Evolutionary conservation across 64 coral and sea anemone species (phyloP), one percentile per base, ranked within the genome.

Genomic region (Actinia tenebrosa): DNA sequence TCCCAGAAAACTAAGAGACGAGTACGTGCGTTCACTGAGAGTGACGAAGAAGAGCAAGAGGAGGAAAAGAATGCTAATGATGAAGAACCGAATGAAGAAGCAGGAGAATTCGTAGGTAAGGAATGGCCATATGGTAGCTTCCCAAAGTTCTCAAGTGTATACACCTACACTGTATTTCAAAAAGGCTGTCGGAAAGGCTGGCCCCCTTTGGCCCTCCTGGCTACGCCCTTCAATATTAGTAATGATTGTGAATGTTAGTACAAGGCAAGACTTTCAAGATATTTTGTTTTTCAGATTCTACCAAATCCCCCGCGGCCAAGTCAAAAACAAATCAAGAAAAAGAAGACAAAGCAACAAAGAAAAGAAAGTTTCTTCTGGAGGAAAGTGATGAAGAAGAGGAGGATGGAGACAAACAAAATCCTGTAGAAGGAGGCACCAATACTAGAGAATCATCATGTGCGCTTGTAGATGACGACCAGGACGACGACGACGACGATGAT

Each of bases 301-400:
- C 50, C 17, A 81, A 81, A 81, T 45, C 79, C 16, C 16, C 22
- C 30, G 30, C 30, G 18, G 22, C 56, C 56, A 58, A 23, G 79
- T 22, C 27, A 81, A 37, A 37, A 37, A 37, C 30, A 37, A 22
- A 53, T 2, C 79, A 75, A 75, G 69, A 75, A 20, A 66, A 5
- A 25, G 19, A 58, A 58, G 56, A 1, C 22, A 42, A 79, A 15
- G 9, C 79, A n/a, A 52, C 46, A 16, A 81, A 81, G 79, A 90
- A 91, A 64, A 78, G 89, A 8, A 82, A 54, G 64, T 71, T 91
- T 52, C 75, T n/a, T 79, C 43, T 86, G 53, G 22, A 86, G 25
- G 89, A 85, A 16, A 90, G 89, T 37, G 89, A 90, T 50, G 84
- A 91, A 10, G 83, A 86, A 11, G 83, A 80, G 3, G 37, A 43